These are phyloP conservation scores for Noctuana brunneofusca DNA, from an alignment of 2,888 invertebrate species.

Conservation along the genomic window DNA sequence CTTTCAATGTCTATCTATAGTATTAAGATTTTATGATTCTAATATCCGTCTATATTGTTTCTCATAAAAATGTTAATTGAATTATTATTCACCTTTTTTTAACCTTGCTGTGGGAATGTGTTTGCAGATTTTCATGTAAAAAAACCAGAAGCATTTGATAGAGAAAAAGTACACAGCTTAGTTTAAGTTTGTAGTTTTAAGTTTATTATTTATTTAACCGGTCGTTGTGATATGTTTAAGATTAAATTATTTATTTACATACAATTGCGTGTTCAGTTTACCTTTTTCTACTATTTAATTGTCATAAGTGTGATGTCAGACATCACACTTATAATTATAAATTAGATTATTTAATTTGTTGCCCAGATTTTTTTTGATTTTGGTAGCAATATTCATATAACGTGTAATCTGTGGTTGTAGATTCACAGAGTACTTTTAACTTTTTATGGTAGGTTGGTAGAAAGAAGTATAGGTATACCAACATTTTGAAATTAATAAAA, in stretches of 20 bases:
- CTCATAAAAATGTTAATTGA: background rate
- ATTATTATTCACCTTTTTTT: background rate
- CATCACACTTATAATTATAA: too few species aligned
- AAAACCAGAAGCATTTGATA: conserved; percentile 82
- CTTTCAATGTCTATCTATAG: background rate
- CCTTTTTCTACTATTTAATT: too few species aligned
- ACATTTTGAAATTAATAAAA: too few species aligned
- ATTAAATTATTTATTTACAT: conserved; percentile 67
- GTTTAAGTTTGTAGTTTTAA: conserved; percentile 53
- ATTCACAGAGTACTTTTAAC: too few species aligned
- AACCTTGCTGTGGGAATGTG: conserved; percentile 49
- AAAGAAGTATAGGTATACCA: too few species aligned
- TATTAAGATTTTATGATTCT: too few species aligned
- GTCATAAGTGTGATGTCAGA: too few species aligned
- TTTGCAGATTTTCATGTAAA: conserved; percentile 39
- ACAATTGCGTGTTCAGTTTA: conserved; percentile 4
- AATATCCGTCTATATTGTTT: background rate
- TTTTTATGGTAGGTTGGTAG: too few species aligned
- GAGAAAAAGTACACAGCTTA: conserved; percentile 80
- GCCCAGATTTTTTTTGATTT: too few species aligned
- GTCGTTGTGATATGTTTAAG: conserved; percentile 69
- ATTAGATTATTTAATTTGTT: too few species aligned
- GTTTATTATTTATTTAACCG: conserved; percentile 65
- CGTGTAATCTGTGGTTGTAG: too few species aligned
- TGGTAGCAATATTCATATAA: too few species aligned